Conservation (phyloP, 2,113 vertebrate species). For the Lethenteron reissneri region DNA sequence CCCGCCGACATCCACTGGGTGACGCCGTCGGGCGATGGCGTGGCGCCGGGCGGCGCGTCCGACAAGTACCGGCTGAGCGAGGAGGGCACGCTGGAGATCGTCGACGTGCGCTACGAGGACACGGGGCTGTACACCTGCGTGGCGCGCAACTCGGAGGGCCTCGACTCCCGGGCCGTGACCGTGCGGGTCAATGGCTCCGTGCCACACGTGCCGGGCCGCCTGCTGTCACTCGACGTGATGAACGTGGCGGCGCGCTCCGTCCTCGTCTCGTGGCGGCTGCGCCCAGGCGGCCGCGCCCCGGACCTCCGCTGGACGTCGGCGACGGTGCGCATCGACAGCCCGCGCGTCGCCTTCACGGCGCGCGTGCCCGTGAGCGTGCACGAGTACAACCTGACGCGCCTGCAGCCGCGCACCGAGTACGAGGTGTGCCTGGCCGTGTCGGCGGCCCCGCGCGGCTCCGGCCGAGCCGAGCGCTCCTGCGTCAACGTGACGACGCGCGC, state of each 20-base stretch:
- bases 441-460: conserved; percentile 44
- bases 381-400: conserved; percentile 44
- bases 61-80: conserved; percentile 24
- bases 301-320: conserved; percentile 94
- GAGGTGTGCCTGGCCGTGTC: conserved; percentile 42
- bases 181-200: conserved; percentile 28
- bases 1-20: conserved; percentile 96
- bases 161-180: conserved; percentile 28
- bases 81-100: conserved; percentile 30
- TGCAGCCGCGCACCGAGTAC: conserved; percentile 33
- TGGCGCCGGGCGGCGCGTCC: conserved; percentile 22
- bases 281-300: conserved; percentile 50
- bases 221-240: neutral
- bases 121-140: conserved; percentile 42
- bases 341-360: conserved; percentile 48
- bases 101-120: conserved; percentile 23
- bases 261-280: neutral
- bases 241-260: neutral
- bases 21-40: conserved; percentile 57
- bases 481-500: conserved; percentile 88
- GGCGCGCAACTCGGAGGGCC: conserved; percentile 35
- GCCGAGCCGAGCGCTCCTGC: conserved; percentile 68
- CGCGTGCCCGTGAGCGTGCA: conserved; percentile 35
- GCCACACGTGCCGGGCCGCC: conserved; percentile 13
- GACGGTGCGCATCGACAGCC: conserved; percentile 88